Percentiles rank a stretch among this genome's conserved stretches.
Evolutionary conservation across 2,888 invertebrate species (phyloP).

Genomic region (Diarsia brunnea): DNA sequence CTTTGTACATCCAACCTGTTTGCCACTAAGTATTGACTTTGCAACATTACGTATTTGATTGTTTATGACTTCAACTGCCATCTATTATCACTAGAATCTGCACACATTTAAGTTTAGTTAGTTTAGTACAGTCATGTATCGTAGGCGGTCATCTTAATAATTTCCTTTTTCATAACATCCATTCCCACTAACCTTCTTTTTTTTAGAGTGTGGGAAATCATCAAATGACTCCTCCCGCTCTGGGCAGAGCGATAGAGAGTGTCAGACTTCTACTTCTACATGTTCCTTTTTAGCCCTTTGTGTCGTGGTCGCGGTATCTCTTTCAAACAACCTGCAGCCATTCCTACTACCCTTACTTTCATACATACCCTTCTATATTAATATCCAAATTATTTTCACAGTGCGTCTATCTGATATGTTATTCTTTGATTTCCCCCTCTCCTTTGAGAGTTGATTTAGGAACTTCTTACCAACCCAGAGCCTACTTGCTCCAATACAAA

Average conservation of each 20-base stretch:
- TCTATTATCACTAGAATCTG: slow-evolving; percentile 7
- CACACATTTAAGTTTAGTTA: background rate
- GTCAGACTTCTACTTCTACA: too few relatives aligned
- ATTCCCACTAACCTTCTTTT: too few relatives aligned
- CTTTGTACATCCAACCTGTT: slow-evolving; percentile 52
- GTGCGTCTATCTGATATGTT: background rate
- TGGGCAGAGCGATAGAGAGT: too few relatives aligned
- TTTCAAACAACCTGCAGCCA: too few relatives aligned
- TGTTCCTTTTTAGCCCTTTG: too few relatives aligned
- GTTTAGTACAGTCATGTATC: too few relatives aligned
- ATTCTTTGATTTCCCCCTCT: background rate
- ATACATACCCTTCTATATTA: background rate
- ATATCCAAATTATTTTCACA: background rate
- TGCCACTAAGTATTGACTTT: slow-evolving; percentile 33
- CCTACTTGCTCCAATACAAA: slow-evolving; percentile 26
- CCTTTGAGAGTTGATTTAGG: slow-evolving; percentile 1
- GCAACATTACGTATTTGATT: slow-evolving; percentile 45
- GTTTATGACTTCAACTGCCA: slow-evolving; percentile 15
- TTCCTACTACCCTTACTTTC: background rate
- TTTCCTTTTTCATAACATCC: too few relatives aligned
- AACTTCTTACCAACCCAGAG: background rate
- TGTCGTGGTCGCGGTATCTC: too few relatives aligned
- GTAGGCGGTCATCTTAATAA: background rate
- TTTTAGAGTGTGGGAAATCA: too few relatives aligned
- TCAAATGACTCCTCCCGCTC: too few relatives aligned